A percentile compares a stretch with the other conserved stretches of the same genome.
phyloP scores from a whole-genome alignment of 1,140 invertebrate genomes.

The Drosophila ananassae region DNA sequence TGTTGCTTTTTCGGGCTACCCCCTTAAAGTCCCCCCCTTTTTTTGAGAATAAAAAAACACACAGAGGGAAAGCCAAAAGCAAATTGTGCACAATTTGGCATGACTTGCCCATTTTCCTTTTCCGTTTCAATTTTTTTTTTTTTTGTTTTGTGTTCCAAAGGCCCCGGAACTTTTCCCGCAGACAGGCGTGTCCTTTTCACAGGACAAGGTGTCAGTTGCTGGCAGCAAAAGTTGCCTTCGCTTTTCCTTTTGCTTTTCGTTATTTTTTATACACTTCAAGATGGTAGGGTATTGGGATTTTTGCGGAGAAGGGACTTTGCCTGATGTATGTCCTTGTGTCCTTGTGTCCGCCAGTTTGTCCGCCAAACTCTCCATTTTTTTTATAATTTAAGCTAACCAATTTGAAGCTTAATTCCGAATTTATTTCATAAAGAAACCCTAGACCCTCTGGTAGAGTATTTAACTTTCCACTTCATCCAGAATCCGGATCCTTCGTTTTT shows the following conservation, averaged over 20 bases:
- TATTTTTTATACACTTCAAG: not conserved
- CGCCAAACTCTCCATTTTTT: no score
- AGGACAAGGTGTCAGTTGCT: slow-evolving; percentile 52
- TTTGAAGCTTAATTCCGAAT: no score
- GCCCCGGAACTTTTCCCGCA: slow-evolving; percentile 9
- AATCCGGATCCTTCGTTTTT: not conserved
- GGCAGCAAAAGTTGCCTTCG: slow-evolving; percentile 37
- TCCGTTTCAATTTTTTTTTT: not conserved
- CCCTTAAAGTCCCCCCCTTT: not conserved
- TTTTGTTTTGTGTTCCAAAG: not conserved
- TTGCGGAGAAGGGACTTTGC: not conserved
- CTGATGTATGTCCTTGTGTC: not conserved
- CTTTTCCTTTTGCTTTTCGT: not conserved
- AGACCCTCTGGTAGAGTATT: not conserved
- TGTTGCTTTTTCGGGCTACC: slow-evolving; percentile 15
- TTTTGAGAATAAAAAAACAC: not conserved
- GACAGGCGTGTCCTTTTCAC: slow-evolving; percentile 51
- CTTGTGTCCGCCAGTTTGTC: no score
- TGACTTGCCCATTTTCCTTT: slow-evolving; percentile 33
- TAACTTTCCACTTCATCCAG: not conserved
- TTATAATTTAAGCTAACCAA: no score
- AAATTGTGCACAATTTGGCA: slow-evolving; percentile 65
- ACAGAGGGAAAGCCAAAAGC: slow-evolving; percentile 61
- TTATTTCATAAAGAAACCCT: no score
- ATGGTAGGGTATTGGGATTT: not conserved